Evolutionary conservation across 23 tunicate genomes (phyloP), one percentile per base, ranked within the genome.

Genomic region (Diplosoma virens): DNA sequence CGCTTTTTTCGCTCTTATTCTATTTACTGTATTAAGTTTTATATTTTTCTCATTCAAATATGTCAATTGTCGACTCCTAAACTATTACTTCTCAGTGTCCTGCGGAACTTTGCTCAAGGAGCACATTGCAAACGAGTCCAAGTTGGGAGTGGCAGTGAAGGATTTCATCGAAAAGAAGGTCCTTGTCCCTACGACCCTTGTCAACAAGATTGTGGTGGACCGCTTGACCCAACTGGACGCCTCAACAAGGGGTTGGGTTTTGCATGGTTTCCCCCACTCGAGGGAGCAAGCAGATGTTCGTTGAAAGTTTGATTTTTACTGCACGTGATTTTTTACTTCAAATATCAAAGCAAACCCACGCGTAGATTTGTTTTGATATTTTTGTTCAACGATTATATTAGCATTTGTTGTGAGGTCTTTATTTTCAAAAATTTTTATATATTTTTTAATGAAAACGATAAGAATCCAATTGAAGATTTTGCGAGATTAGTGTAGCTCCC

Each of bases 221-320:
- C 73, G 97, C 18, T 66, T 92, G 52, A 81, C 82, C 24, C 69
- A 85, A 31, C 81, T 92, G 0, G 97, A 92, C 36, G 93, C 97
- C 30, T 75, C 91, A 0, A 63, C 93, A n/a, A 73, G 74, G 24
- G 97, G 97, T 1, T 92, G 97, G 97, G 97, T 92, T 28, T 68
- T 92, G 22, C 97, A 92, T 33, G 97, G 97, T 2, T 92, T 79
- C 45, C 97, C 97, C 2, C 53, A 75, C 9, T 86, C 97, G 2
- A 74, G 87, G 29, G 85, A 77, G 50, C 97, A 92, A 71, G 97
- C 97, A 16, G 92, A 92, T 54, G 96, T 89, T 66, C 29, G 64
- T 45, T 41, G 50, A 41, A 9, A 7, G n/a, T n/a, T n/a, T n/a
- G n/a, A n/a, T n/a, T n/a, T n/a, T n/a, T n/a, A n/a, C n/a, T n/a